phyloP scores from a whole-genome alignment of 1,140 invertebrate species.

The Dendrolimus kikuchii region DNA sequence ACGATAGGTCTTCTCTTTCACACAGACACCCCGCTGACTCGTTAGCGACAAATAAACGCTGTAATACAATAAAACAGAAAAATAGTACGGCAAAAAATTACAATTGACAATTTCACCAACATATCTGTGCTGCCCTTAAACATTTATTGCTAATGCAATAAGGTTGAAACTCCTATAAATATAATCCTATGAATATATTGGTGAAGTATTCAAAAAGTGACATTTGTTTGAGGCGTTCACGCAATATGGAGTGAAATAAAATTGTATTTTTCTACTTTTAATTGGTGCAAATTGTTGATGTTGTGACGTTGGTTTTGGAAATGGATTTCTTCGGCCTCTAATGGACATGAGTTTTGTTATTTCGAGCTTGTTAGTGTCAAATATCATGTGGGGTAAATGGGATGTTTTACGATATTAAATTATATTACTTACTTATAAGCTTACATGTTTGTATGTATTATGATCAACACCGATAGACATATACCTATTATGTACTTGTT shows the following conservation, averaged over 20 bases:
- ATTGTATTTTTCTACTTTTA: conserved; percentile 63
- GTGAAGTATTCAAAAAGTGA: conserved; percentile 33
- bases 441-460: too few relatives aligned
- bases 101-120: conserved; percentile 28
- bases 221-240: conserved; percentile 65
- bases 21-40: conserved; percentile 41
- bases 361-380: too few relatives aligned
- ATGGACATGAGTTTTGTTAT: not conserved
- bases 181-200: conserved; percentile 7
- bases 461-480: too few relatives aligned
- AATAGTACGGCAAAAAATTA: conserved; percentile 52
- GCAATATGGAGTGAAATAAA: conserved; percentile 56
- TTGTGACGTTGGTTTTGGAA: conserved; percentile 18
- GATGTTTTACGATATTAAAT: too few relatives aligned
- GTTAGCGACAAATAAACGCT: conserved; percentile 56
- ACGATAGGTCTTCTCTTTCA: conserved; percentile 17
- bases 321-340: conserved; percentile 18
- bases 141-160: conserved; percentile 9
- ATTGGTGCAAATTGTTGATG: conserved; percentile 47
- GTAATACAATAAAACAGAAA: conserved; percentile 60
- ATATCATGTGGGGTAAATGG: too few relatives aligned
- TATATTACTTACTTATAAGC: too few relatives aligned
- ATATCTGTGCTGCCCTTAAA: conserved; percentile 5
- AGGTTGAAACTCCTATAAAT: conserved; percentile 14
- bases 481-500: too few relatives aligned